Evolutionary conservation across 64 coral and sea anemone species (phyloP).

Genomic region (Exaiptasia diaphana): DNA sequence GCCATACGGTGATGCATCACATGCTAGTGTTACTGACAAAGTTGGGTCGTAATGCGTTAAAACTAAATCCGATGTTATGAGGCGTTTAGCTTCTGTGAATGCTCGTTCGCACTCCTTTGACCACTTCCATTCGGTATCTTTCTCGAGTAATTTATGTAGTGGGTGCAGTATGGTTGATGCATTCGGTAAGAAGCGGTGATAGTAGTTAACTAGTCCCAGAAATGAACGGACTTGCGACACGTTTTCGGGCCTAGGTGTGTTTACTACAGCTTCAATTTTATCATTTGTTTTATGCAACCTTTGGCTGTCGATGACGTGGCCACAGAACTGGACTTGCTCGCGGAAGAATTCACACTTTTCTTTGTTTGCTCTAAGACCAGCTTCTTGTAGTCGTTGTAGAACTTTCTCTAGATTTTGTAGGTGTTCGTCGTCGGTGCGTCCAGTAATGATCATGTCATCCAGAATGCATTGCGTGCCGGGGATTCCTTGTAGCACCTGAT

Average conservation of each 20-base stretch:
- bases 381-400: conserved; percentile 33
- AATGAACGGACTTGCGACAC: neutral
- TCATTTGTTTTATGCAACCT: neutral
- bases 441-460: conserved; percentile 27
- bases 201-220: conserved; percentile 1
- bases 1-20: conserved; percentile 6
- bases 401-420: conserved; percentile 21
- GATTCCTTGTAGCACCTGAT: conserved; percentile 9
- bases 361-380: conserved; percentile 24
- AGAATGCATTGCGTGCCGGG: conserved; percentile 18
- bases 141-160: neutral
- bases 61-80: neutral
- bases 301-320: neutral
- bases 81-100: neutral
- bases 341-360: conserved; percentile 46
- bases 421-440: conserved; percentile 14
- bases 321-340: conserved; percentile 48
- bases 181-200: conserved; percentile 15
- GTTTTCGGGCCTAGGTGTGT: neutral
- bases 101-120: neutral
- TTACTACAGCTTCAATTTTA: neutral
- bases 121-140: neutral
- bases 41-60: conserved; percentile 1
- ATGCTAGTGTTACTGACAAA: neutral
- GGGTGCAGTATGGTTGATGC: neutral